These are phyloP conservation scores for Neoseiulus cucumeris DNA, from an alignment of 1,140 invertebrate species.

Conservation along the genomic window DNA sequence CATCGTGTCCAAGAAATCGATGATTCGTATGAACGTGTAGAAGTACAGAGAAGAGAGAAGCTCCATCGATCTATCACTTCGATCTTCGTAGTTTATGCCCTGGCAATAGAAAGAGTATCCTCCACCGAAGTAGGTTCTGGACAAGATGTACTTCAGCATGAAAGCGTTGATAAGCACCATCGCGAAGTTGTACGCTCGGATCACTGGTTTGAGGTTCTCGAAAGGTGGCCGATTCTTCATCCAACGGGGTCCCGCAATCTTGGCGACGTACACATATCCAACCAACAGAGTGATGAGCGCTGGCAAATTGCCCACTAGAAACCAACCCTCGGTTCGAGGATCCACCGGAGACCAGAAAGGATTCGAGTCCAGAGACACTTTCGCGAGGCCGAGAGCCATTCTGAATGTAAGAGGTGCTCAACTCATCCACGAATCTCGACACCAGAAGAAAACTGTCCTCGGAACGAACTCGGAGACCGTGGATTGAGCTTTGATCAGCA, in stretches of 20 bases:
- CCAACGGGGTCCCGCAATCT: conserved; percentile 24
- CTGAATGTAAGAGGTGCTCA: too few species aligned
- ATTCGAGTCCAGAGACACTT: neutral
- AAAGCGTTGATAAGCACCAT: neutral
- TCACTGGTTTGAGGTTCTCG: conserved; percentile 30
- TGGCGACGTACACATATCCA: conserved; percentile 18
- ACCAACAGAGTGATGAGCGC: conserved; percentile 47
- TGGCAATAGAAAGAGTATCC: conserved; percentile 5
- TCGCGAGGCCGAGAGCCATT: too few species aligned
- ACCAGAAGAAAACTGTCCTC: too few species aligned
- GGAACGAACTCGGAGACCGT: too few species aligned
- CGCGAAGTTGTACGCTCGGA: conserved; percentile 42
- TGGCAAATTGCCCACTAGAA: conserved; percentile 65
- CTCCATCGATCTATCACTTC: neutral
- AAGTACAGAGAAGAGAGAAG: conserved; percentile 42
- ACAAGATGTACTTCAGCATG: neutral
- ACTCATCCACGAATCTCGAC: too few species aligned
- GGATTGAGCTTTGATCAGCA: too few species aligned
- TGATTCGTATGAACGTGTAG: conserved; percentile 61
- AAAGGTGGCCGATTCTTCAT: conserved; percentile 29
- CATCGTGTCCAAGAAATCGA: conserved; percentile 23
- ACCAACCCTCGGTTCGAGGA: conserved; percentile 64
- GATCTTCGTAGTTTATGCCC: neutral
- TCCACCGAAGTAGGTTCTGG: neutral
- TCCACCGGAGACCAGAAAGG: conserved; percentile 29